A percentile compares a stretch with the other conserved stretches of the same genome.
phyloP scores from a whole-genome alignment of 1,140 invertebrate genomes.

The Drosophila arawakana region DNA sequence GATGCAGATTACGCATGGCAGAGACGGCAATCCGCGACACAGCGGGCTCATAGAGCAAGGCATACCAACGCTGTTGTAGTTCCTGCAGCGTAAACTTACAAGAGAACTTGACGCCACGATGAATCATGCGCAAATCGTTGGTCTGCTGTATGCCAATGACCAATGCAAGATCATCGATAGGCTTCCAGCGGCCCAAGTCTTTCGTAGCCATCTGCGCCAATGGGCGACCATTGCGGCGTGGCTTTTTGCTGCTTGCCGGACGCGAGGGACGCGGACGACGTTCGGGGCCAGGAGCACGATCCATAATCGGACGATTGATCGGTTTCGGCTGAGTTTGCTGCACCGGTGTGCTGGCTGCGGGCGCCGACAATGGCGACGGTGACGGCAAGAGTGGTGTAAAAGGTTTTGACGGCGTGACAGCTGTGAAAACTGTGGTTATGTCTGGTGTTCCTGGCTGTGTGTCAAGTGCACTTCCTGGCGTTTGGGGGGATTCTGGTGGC shows the following conservation, averaged over 20 bases:
- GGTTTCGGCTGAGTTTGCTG: slow-evolving; percentile 31
- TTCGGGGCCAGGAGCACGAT: slow-evolving; percentile 44
- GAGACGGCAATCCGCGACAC: slow-evolving; percentile 94
- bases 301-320: slow-evolving; percentile 43
- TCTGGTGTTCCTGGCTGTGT: slow-evolving; percentile 38
- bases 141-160: slow-evolving; percentile 97
- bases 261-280: slow-evolving; percentile 62
- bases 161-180: slow-evolving; percentile 97
- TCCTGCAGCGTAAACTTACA: slow-evolving; percentile 97
- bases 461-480: slow-evolving; percentile 73
- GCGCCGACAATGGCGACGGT: neutral
- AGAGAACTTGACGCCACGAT: slow-evolving; percentile 97
- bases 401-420: slow-evolving; percentile 28
- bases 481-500: slow-evolving; percentile 62
- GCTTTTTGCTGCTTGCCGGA: slow-evolving; percentile 83
- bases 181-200: slow-evolving; percentile 98
- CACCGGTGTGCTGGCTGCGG: slow-evolving; percentile 11
- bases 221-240: slow-evolving; percentile 87
- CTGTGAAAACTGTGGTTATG: slow-evolving; percentile 36
- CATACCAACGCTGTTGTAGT: slow-evolving; percentile 98
- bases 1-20: slow-evolving; percentile 97
- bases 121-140: slow-evolving; percentile 94
- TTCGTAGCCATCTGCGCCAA: slow-evolving; percentile 89
- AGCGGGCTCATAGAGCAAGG: slow-evolving; percentile 95
- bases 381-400: slow-evolving; percentile 35